Base-by-base conservation (phyloP, 2,888 invertebrate species). In the Panopea generosa region DNA sequence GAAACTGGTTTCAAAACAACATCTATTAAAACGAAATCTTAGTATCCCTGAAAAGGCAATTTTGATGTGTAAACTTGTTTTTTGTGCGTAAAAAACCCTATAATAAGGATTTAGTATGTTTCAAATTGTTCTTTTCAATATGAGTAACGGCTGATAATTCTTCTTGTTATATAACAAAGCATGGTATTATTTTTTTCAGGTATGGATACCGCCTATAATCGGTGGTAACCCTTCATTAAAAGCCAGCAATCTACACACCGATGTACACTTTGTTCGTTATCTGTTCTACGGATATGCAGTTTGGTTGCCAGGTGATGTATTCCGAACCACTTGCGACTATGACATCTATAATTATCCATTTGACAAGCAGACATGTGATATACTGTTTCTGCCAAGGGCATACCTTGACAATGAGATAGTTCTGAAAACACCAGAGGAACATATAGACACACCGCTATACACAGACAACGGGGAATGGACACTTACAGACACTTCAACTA, bases 311-410 rank as follows among this genome's bases (percentile, higher is more conserved):
- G 76, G 70, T 6, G 76, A 76, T 26, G 62, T 70, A 0, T 76
- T 76, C 38, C 40, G 52, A 4, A 70, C 76, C n/a, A 70, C 40
- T 14, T 76, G 76, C 29, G 60, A 67, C 47, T 29, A 38, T 22
- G 71, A 76, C 38, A 61, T 76, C 26, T 67, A 67, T 38, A 60
- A 60, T n/a, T 77, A 70, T 24, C 77, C 77, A 7, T 77, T 68
- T 47, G 77, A 77, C 49, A 38, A 56, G n/a, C 77, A 77, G 27
- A 55, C 59, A 20, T 77, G 77, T 24, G 20, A 2, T 6, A 47
- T 73, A 14, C 14, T 38, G 4, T 56, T 77, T 26, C 33, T 61
- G 22, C 52, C 73, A 1, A 73, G 69, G 66, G 50, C 38, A 40
- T 56, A 52, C n/a, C 11, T 24, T 1, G 50, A 49, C 16, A 20